Base-by-base conservation (phyloP, 2,113 vertebrate species). In the Lonchura striata region DNA sequence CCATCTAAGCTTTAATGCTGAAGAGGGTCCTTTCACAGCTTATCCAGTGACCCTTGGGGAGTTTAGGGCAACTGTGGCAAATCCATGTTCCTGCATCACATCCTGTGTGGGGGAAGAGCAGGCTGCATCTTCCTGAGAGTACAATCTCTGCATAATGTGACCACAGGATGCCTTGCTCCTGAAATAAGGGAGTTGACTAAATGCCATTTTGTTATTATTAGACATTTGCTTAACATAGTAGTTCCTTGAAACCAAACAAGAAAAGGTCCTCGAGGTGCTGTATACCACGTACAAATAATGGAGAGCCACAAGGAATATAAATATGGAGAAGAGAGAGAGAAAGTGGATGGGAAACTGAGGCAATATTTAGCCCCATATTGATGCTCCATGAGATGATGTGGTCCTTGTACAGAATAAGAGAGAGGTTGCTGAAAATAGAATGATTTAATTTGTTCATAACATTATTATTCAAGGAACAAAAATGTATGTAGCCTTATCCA, bases 181-280 rank as follows among this genome's bases (percentile, higher is more conserved):
- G 83, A 86, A 72, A 61, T 41, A 83, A 76, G 35, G 42, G 59
- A 92, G 44, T 4, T 93, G 86, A 93, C 92, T 94, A 77, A 92
- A 83, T 90, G 91, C 88, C 88, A 64, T 88, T 93, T 95, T 86
- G 83, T 74, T 94, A 47, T 84, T 88, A 81, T 79, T 68, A 84
- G 61, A 15, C 47, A 16, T 89, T 96, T 84, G 30, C 70, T 95
- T 85, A 82, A 72, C 79, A 13, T 57, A 54, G 25, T 52, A 91
- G 56, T 76, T 94, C 61, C 74, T 89, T 85, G 86, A 94, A 96
- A 92, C 61, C 41, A 42, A 92, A 41, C 37, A 60, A 91, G 91
- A n/a, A 84, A 52, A 86, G 52, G 37, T 84, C 68, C 61, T 94
- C 4, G 7, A 56, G 35, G 60, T 91, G n/a, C 70, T 80, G 23